A percentile compares a stretch with the other conserved stretches of the same genome.
These are phyloP conservation scores for Carabus problematicus DNA, from an alignment of 2,888 invertebrate species.

Conservation along the genomic window DNA sequence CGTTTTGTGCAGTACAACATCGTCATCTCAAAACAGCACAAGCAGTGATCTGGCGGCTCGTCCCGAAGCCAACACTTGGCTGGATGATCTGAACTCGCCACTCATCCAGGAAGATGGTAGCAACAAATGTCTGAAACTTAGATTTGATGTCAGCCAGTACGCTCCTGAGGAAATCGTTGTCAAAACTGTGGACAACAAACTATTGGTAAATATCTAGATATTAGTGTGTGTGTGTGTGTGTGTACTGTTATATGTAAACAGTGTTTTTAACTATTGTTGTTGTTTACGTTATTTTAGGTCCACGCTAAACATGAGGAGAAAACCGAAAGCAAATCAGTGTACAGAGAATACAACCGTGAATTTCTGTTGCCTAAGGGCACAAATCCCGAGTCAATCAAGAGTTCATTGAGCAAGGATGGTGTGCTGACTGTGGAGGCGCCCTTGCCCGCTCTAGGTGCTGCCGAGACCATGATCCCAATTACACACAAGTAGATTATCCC, in stretches of 20 bases:
- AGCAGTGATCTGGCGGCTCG: constrained; percentile 65
- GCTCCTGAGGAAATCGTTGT: constrained; percentile 97
- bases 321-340: constrained; percentile 94
- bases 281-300: constrained; percentile 72
- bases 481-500: constrained; percentile 64
- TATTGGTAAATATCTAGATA: constrained; percentile 73
- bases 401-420: constrained; percentile 94
- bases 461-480: constrained; percentile 85
- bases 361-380: constrained; percentile 97
- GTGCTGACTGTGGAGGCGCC: constrained; percentile 97
- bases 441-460: constrained; percentile 83
- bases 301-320: constrained; percentile 99
- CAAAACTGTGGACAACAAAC: constrained; percentile 97
- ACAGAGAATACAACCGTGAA: constrained; percentile 97
- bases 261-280: constrained; percentile 1
- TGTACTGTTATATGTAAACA: no score
- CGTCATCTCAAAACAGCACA: constrained; percentile 67
- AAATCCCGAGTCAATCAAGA: constrained; percentile 94
- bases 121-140: constrained; percentile 90
- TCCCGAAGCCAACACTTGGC: constrained; percentile 72
- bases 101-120: constrained; percentile 94
- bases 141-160: constrained; percentile 98
- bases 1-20: constrained; percentile 67
- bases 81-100: constrained; percentile 88
- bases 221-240: no score